A percentile compares a stretch with the other conserved stretches of the same genome.
These are phyloP conservation scores for Hypselothyrea guttata DNA, from an alignment of 2,888 invertebrate genomes.

Conservation along the genomic window DNA sequence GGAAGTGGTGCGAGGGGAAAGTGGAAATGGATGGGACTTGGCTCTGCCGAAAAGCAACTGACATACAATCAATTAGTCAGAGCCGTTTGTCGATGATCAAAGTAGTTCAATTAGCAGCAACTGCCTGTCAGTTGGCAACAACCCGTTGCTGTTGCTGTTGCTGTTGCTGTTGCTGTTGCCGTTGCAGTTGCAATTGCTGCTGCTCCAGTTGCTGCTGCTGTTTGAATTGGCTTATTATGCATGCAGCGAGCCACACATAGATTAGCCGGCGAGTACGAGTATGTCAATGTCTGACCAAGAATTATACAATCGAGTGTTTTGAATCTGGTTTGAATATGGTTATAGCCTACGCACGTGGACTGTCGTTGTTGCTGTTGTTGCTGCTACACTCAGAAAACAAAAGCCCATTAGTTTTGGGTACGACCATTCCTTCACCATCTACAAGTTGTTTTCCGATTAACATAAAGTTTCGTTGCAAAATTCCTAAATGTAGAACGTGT, in stretches of 20 bases:
- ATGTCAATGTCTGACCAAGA: constrained; percentile 59
- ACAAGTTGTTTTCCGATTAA: no score
- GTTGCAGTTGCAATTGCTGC: constrained; percentile 8
- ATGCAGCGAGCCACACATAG: constrained; percentile 43
- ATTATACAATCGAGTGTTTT: constrained; percentile 48
- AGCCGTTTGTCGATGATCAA: constrained; percentile 27
- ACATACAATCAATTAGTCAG: constrained; percentile 32
- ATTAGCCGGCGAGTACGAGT: constrained; percentile 48
- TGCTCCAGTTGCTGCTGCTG: constrained; percentile 13
- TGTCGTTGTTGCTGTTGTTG: constrained; percentile 10
- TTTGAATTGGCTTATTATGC: constrained; percentile 50
- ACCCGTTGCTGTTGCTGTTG: constrained; percentile 10
- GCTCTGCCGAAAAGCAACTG: constrained; percentile 13
- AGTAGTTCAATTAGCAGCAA: constrained; percentile 51
- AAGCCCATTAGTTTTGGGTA: no score
- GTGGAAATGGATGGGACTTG: constrained; percentile 1
- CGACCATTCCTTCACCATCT: no score
- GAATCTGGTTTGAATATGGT: constrained; percentile 32
- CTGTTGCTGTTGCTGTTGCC: constrained; percentile 10
- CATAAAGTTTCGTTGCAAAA: no score
- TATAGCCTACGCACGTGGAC: constrained; percentile 53
- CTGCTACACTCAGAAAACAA: no score
- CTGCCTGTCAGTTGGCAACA: constrained; percentile 21
- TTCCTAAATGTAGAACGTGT: no score
- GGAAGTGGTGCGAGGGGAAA: no score